A percentile compares a stretch with the other conserved stretches of the same genome.
Conservation (phyloP, 1,140 invertebrate genomes). For the Drosophila nigromelanica region DNA sequence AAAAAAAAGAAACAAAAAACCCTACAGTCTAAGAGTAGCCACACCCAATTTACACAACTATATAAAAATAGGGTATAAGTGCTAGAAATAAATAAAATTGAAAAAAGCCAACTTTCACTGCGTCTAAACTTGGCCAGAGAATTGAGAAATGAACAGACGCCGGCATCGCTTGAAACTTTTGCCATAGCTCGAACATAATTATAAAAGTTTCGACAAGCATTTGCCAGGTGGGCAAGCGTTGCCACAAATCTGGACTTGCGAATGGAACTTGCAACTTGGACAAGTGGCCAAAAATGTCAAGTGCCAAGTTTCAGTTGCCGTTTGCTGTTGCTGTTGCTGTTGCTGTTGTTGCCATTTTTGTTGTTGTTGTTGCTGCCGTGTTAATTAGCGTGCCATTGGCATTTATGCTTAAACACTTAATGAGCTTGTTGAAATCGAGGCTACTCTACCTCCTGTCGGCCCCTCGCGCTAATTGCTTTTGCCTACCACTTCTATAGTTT, state of each 20-base stretch:
- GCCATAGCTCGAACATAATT: conserved; percentile 81
- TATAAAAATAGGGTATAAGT: conserved; percentile 6
- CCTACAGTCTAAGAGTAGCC: no score
- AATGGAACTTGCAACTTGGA: conserved; percentile 42
- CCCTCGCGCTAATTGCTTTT: conserved; percentile 45
- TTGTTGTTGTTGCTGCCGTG: conserved; percentile 21
- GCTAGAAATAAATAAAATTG: conserved; percentile 23
- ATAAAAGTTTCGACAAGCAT: conserved; percentile 82
- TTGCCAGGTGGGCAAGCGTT: conserved; percentile 72
- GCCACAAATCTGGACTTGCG: conserved; percentile 38
- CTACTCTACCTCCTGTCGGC: conserved; percentile 28
- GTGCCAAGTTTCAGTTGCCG: conserved; percentile 33
- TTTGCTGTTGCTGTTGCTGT: conserved; percentile 7
- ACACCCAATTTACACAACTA: neutral
- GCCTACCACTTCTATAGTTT: conserved; percentile 10
- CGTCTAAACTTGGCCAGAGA: conserved; percentile 62
- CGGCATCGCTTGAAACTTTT: conserved; percentile 69
- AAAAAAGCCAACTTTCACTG: conserved; percentile 67
- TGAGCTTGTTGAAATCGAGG: conserved; percentile 71
- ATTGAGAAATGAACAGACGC: conserved; percentile 54
- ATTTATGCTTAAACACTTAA: conserved; percentile 81
- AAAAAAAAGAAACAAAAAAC: no score
- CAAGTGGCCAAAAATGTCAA: conserved; percentile 71
- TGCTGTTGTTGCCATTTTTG: conserved; percentile 1
- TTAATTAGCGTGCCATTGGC: conserved; percentile 81